phyloP scores from a whole-genome alignment of 2,113 vertebrate species.

The Pygoscelis antarcticus region DNA sequence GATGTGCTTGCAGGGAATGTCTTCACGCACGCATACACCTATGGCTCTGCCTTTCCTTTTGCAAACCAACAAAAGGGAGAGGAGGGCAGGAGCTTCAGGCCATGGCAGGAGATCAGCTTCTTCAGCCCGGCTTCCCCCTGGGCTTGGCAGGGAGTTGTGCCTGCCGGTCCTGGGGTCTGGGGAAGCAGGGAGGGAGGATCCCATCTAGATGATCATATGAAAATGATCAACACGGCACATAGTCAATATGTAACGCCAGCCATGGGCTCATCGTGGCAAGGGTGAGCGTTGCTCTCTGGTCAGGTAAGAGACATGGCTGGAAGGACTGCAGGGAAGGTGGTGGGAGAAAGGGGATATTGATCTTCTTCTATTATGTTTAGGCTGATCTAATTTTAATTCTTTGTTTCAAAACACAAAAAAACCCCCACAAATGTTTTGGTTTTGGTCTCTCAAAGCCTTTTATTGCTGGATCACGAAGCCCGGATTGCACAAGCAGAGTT shows the following conservation, averaged over 20 bases:
- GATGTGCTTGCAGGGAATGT: not conserved
- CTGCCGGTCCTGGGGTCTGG: not conserved
- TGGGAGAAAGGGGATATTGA: no score
- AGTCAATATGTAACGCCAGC: rapidly evolving
- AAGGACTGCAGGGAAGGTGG: no score
- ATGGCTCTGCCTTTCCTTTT: not conserved
- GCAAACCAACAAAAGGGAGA: not conserved
- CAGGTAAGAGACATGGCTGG: not conserved
- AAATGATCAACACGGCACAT: not conserved
- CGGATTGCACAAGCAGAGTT: not conserved
- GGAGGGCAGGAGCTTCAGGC: not conserved
- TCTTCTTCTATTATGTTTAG: no score
- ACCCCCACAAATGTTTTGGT: no score
- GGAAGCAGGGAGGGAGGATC: not conserved
- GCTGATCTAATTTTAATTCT: no score
- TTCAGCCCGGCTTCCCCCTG: not conserved
- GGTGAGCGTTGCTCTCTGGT: not conserved
- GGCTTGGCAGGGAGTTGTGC: not conserved
- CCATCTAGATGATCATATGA: not conserved
- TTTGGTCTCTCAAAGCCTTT: not conserved
- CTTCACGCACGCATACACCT: rapidly evolving
- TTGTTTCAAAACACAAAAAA: no score
- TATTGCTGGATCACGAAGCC: not conserved
- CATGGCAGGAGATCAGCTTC: not conserved
- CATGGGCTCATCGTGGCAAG: not conserved